These are phyloP conservation scores for Oriolus oriolus DNA, from an alignment of 2,113 vertebrate genomes.

Conservation along the genomic window DNA sequence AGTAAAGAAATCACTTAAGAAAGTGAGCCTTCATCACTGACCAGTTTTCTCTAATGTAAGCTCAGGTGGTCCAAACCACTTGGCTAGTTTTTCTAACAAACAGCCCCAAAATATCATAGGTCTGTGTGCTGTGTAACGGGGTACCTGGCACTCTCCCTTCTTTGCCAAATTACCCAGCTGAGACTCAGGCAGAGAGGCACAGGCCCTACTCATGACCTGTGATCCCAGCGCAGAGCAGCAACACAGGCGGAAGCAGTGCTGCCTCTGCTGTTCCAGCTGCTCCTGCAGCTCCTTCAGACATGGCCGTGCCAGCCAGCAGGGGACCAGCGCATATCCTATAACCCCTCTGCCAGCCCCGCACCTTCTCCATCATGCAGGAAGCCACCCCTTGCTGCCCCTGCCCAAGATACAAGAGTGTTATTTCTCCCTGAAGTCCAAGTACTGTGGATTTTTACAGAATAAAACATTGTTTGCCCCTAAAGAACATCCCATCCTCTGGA, in stretches of 20 bases:
- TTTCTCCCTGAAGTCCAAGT: background rate
- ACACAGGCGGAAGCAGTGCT: background rate
- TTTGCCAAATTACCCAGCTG: background rate
- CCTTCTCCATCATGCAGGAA: background rate
- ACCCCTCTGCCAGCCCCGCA: background rate
- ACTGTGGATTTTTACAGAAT: background rate
- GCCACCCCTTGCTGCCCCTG: background rate
- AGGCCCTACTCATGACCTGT: background rate
- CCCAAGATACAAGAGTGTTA: background rate
- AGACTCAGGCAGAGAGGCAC: background rate
- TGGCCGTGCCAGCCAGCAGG: accelerated
- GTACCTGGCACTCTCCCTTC: background rate
- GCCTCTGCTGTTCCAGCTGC: background rate
- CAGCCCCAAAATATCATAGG: background rate
- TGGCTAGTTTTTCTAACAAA: background rate
- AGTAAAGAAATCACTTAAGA: background rate
- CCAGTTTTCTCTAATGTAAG: background rate
- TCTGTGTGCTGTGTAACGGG: accelerated
- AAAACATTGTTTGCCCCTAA: background rate
- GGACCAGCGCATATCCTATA: accelerated
- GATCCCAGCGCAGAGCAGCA: accelerated
- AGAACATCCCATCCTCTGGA: background rate
- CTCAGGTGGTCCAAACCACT: background rate
- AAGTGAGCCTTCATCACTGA: background rate
- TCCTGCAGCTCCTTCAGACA: background rate